These are phyloP conservation scores for Crenichthys baileyi DNA, from an alignment of 2,797 vertebrate genomes.

Conservation along the genomic window DNA sequence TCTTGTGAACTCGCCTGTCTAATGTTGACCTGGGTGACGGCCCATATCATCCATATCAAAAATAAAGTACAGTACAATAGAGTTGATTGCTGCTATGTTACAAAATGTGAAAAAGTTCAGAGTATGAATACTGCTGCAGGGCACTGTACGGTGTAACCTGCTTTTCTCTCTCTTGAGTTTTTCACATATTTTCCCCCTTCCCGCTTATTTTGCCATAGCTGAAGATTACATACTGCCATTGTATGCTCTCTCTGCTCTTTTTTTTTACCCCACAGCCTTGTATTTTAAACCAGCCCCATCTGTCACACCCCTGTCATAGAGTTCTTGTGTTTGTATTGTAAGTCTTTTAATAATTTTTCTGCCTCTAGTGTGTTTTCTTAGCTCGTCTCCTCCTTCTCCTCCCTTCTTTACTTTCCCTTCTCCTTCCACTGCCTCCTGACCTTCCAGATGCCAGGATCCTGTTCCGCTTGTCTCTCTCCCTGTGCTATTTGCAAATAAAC, in stretches of 20 bases:
- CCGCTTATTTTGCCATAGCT: background rate
- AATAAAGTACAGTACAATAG: no score
- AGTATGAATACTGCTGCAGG: background rate
- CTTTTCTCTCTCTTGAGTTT: background rate
- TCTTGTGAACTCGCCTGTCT: no score
- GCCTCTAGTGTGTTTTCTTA: constrained; percentile 25
- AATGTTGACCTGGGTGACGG: no score
- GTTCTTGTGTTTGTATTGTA: constrained; percentile 18
- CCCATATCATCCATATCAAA: no score
- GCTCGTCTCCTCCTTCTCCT: background rate
- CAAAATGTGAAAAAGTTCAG: background rate
- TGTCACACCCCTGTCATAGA: constrained; percentile 15
- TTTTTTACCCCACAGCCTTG: background rate
- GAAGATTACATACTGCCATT: background rate
- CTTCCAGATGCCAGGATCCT: constrained; percentile 52
- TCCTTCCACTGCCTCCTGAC: constrained; percentile 42
- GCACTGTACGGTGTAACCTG: background rate
- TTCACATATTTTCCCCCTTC: background rate
- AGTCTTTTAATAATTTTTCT: constrained; percentile 46
- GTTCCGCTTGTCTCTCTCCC: constrained; percentile 30
- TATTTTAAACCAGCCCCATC: constrained; percentile 3
- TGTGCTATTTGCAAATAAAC: constrained; percentile 72
- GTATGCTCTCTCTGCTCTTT: background rate
- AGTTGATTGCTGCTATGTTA: no score
- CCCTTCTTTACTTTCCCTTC: constrained; percentile 2